Base-by-base conservation (phyloP, 2,797 vertebrate genomes). In the Melanotaenia maccullochi region DNA sequence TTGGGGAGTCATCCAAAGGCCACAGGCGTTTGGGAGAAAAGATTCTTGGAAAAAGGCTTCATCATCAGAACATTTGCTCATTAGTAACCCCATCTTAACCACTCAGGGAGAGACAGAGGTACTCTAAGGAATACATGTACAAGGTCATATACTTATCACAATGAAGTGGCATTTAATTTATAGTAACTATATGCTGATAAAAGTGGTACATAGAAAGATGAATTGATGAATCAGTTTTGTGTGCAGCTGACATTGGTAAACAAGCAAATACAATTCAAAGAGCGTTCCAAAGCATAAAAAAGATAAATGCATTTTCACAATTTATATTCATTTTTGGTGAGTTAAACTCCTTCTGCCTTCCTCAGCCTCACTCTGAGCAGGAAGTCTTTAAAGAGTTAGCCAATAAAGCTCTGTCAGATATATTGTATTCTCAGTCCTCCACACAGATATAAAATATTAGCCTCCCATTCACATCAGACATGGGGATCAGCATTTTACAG, bases 1-100 rank as follows among this genome's bases (percentile, higher is more conserved):
- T 92, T 94, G 96, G 89, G 96, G 96, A 97, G 97, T 97, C 97
- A 97, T 97, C 97, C 97, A 98, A 97, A 96, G 97, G 96, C 96
- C 96, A 95, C 93, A 87, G 95, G 94, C 95, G 94, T 96, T 96
- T 96, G 95, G 95, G 94, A 93, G 88, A 96, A 97, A 96, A 97
- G 96, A 96, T 97, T 97, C 96, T 94, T 94, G 95, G 95, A 95
- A 97, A 96, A 96, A 90, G 93, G 92, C 91, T 96, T 96, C 96
- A 97, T 97, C 96, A 95, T 91, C 94, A 90, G 93, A 95, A 93
- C 95, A 96, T 96, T 95, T 94, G 94, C 96, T 97, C 96, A 96
- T 97, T 97, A 96, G 96, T 96, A 97, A 96, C 95, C 95, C 93
- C 95, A 90, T 95, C 88, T 89, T 76, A 85, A 80, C 76, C 79